Base-by-base conservation (phyloP, 2,888 invertebrate species). In the Brachynemurus nebulosus region DNA sequence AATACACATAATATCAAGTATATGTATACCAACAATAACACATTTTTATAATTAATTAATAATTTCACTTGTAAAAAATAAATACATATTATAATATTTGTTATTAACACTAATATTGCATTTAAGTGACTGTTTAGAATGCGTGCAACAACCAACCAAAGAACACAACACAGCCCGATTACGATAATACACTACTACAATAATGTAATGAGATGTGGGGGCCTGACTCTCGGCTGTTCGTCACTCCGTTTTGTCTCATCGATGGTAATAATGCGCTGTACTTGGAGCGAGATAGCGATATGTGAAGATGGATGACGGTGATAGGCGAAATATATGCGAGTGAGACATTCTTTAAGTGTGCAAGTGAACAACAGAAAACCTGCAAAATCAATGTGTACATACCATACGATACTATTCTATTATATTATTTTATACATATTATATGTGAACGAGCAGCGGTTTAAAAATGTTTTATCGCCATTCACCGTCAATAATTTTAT, bases 311-410 rank as follows among this genome's bases (percentile, higher is more conserved):
- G 14, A 30, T 30, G 30, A 30, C 14, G n/a, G 30, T 12, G 30
- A 30, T 30, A 30, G 30, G 30, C 30, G 30, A 30, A 30, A 30
- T 30, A 30, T 30, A 12, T n/a, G n/a, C 14, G 14, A 30, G 30
- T 30, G 30, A 30, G 14, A 30, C 30, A 30, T 30, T 30, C 30
- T 14, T 12, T 30, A 9, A 11, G n/a, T n/a, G 30, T 30, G 30
- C 14, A 30, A 30, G 30, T 30, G 30, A 30, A 30, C n/a, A n/a
- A n/a, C n/a, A n/a, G n/a, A 33, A 33, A 33, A 33, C 33, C 33
- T 33, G 33, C 33, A 33, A 33, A 33, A 33, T 33, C 33, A 33
- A 33, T 33, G 33, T 33, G 33, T n/a, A n/a, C n/a, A n/a, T n/a
- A n/a, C n/a, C n/a, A n/a, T n/a, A n/a, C n/a, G n/a, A n/a, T n/a